phyloP scores from a whole-genome alignment of 2,113 vertebrate genomes.

The Cisticola juncidis region DNA sequence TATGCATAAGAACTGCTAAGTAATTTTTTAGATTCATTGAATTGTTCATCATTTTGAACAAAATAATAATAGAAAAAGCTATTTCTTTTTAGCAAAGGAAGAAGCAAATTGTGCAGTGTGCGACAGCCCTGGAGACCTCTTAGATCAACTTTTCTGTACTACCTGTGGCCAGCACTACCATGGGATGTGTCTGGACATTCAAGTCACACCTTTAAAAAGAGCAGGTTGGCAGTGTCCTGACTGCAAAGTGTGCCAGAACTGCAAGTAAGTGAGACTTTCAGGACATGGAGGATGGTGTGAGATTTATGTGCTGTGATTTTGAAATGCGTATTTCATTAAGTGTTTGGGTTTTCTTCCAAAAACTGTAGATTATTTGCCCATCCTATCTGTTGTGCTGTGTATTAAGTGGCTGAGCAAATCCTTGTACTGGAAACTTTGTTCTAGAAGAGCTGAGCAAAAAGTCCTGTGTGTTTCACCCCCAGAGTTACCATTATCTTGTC shows the following conservation, averaged over 20 bases:
- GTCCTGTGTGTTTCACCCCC: not conserved
- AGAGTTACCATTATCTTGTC: not conserved
- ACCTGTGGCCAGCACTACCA: conserved; percentile 94
- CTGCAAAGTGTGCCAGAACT: conserved; percentile 94
- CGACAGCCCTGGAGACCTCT: conserved; percentile 81
- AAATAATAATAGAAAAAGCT: not conserved
- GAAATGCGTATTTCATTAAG: not conserved
- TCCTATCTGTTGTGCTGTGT: accelerated
- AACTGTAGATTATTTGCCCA: not conserved
- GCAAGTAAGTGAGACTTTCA: conserved; percentile 87
- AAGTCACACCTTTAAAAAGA: conserved; percentile 84
- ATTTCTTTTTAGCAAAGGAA: conserved; percentile 80
- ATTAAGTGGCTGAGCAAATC: not conserved
- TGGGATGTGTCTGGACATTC: conserved; percentile 88
- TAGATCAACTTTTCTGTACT: conserved; percentile 91
- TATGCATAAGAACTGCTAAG: not conserved
- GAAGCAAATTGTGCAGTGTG: conserved; percentile 90
- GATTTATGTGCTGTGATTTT: not conserved
- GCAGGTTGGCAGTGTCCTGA: conserved; percentile 96
- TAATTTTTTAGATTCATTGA: not conserved
- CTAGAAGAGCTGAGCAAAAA: not conserved
- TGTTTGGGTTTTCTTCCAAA: not conserved
- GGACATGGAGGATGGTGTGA: not conserved
- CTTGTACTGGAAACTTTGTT: not conserved
- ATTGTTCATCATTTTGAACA: not conserved